phyloP scores from a whole-genome alignment of 1,140 invertebrate species.

The Lucilia sericata region DNA sequence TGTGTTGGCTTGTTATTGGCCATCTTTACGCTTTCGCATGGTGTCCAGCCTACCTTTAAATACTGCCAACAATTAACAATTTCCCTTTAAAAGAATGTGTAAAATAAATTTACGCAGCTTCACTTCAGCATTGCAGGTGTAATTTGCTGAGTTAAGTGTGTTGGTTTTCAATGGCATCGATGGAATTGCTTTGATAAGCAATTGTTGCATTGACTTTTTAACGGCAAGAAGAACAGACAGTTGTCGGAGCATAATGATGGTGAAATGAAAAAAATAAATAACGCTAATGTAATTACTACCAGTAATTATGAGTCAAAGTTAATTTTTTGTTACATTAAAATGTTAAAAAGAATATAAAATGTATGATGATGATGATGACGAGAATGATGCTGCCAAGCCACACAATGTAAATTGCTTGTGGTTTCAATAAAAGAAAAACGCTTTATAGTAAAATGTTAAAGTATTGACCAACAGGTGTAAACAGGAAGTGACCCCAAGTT shows the following conservation, averaged over 20 bases:
- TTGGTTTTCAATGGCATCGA: background rate
- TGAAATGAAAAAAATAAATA: background rate
- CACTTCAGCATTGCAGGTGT: background rate
- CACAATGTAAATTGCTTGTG: background rate
- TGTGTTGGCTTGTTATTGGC: background rate
- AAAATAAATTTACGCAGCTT: background rate
- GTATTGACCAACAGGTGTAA: background rate
- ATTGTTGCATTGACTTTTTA: background rate
- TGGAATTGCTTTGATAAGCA: conserved; percentile 10
- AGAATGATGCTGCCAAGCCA: background rate
- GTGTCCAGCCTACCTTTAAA: background rate
- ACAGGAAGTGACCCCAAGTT: background rate
- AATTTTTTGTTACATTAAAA: conserved; percentile 22
- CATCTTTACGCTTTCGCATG: background rate
- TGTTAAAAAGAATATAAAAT: conserved; percentile 26
- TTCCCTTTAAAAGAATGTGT: background rate
- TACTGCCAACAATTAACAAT: background rate
- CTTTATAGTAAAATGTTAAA: background rate
- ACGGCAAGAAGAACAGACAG: background rate
- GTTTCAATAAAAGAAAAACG: background rate
- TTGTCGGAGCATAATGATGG: background rate
- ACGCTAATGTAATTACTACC: conserved; percentile 16
- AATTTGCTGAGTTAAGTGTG: background rate
- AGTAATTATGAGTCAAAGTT: conserved; percentile 27
- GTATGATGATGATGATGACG: background rate